phyloP scores from a whole-genome alignment of 2,113 vertebrate species.

The Capreolus pygargus region DNA sequence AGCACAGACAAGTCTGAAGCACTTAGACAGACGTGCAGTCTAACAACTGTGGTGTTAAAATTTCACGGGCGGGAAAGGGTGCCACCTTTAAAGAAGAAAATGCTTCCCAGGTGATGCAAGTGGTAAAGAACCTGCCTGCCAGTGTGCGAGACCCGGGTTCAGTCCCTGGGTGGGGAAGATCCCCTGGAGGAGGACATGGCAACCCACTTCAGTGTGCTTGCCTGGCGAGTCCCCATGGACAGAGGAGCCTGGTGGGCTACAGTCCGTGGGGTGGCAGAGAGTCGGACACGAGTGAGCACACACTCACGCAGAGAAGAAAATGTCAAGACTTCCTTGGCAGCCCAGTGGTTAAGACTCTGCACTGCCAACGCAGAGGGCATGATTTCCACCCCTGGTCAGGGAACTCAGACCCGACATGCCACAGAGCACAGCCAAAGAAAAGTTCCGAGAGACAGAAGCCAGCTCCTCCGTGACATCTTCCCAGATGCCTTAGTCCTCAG shows the following conservation, averaged over 20 bases:
- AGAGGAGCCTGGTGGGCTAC: neutral
- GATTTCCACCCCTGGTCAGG: no score
- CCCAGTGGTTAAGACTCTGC: no score
- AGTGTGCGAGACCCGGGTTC: fast-evolving
- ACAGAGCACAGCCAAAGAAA: no score
- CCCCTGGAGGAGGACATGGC: neutral
- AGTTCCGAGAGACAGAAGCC: no score
- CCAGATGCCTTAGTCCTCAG: no score
- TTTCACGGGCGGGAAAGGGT: neutral
- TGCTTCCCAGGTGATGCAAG: neutral
- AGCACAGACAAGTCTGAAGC: no score
- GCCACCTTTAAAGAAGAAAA: neutral
- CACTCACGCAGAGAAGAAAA: neutral
- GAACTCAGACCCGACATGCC: no score
- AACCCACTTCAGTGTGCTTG: neutral
- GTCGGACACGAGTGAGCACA: neutral
- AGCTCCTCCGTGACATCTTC: no score
- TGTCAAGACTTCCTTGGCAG: no score
- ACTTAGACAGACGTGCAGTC: neutral
- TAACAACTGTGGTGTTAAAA: neutral
- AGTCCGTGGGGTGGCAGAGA: neutral
- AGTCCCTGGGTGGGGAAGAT: neutral
- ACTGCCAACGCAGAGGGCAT: no score
- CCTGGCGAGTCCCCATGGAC: neutral
- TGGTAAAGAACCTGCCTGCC: neutral